Conservation (phyloP, 2,113 vertebrate genomes). For the Ptychochromis oligacanthus region DNA sequence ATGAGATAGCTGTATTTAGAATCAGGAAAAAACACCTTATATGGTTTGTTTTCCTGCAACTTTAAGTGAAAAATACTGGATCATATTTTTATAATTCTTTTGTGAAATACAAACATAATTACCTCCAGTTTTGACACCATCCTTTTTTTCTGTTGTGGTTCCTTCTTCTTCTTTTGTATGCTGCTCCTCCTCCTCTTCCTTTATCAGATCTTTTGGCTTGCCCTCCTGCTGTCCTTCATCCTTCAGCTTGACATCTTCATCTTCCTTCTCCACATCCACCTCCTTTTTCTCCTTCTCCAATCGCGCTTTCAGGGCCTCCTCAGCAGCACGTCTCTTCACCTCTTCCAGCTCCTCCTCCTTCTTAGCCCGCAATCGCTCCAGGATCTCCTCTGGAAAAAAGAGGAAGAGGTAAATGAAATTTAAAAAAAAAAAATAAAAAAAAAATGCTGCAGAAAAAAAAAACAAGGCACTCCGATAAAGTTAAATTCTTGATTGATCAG, state of each 20-base stretch:
- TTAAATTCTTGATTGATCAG: not conserved
- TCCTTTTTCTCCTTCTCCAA: constrained; percentile 78
- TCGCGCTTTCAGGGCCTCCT: constrained; percentile 83
- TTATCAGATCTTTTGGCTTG: constrained; percentile 43
- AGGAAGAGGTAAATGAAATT: not conserved
- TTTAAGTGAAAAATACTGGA: not conserved
- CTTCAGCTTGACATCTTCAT: constrained; percentile 77
- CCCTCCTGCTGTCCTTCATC: constrained; percentile 76
- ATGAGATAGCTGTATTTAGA: not conserved
- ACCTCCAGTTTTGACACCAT: constrained; percentile 71
- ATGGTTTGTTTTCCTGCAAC: not conserved
- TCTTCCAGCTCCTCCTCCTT: constrained; percentile 87
- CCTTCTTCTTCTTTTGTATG: constrained; percentile 57
- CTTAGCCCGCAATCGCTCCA: constrained; percentile 86
- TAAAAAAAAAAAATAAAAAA: not conserved
- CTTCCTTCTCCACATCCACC: constrained; percentile 66
- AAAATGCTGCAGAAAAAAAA: not conserved
- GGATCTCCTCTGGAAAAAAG: constrained; percentile 85
- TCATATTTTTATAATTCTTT: not conserved
- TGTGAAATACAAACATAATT: constrained; percentile 7
- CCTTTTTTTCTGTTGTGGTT: constrained; percentile 61
- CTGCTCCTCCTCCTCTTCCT: constrained; percentile 66
- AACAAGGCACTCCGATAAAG: not conserved
- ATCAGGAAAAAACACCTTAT: not conserved
- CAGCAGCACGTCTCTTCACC: constrained; percentile 80